Evolutionary conservation across 2,888 invertebrate species (phyloP), one percentile per base, ranked within the genome.

Genomic region (Plagiodera versicolora): DNA sequence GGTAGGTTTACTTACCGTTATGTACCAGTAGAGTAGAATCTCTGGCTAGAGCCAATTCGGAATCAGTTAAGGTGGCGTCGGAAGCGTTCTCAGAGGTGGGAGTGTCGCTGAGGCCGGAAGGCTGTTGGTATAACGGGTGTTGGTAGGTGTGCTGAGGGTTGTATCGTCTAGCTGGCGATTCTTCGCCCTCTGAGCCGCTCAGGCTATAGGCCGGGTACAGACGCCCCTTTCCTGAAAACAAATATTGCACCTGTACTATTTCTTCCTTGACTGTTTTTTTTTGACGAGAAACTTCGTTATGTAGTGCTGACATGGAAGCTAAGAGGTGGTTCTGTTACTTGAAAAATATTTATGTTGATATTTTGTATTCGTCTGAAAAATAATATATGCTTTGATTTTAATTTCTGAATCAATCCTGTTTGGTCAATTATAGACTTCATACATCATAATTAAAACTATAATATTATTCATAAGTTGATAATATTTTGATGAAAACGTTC

Each of bases 11-110:
- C 87, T 85, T 69, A 91, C 91, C 91, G 89, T 91, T 91, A 84
- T 91, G 90, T 71, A 91, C 89, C 72, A 91, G 88, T 70, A 91
- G 86, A 69, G 91, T 91, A 51, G 89, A 90, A 77, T 91, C 91
- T 77, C 91, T 86, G 75, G 91, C 90, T 72, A 91, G 84, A 73
- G 91, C 91, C 78, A 91, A 83, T 82, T 92, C 92, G 18, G 91
- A 90, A 81, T 92, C 92, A 35, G 91, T 92, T 74, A 92, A 85
- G 20, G 92, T 91, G 45, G 90, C 91, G 86, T 91, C 91, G 67
- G 91, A 92, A 67, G 89, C 90, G 88, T 91, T 91, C 79, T 92
- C 92, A 67, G 91, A 89, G 47, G 90, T 89, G 67, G 91, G 91
- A 77, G 91, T 89, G 82, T 91, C 88, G 79, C 90, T 88, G 72